phyloP scores from a whole-genome alignment of 2,797 vertebrate species.

The Pangasius krempfi region DNA sequence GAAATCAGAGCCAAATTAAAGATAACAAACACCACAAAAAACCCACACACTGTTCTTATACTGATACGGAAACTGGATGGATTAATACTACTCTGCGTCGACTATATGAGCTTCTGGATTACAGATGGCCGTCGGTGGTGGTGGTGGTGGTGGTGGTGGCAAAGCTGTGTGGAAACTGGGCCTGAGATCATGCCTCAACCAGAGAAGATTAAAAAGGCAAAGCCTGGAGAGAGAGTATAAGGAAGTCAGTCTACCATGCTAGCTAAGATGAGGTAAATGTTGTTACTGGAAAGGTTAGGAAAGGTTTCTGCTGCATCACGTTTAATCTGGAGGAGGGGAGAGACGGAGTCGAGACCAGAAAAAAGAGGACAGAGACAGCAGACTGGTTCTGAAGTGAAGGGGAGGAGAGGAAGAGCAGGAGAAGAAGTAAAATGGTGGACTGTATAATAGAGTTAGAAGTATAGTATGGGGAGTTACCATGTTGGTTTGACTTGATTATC shows the following conservation, averaged over 20 bases:
- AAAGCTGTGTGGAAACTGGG: constrained; percentile 45
- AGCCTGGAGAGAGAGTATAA: constrained; percentile 68
- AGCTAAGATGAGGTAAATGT: constrained; percentile 65
- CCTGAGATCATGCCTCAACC: constrained; percentile 64
- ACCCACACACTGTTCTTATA: not conserved
- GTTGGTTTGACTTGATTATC: constrained; percentile 1
- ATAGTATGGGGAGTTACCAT: not conserved
- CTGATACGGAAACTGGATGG: not conserved
- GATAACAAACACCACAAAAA: not conserved
- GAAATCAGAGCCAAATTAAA: not conserved
- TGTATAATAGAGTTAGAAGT: not conserved
- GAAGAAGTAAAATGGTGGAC: constrained; percentile 7
- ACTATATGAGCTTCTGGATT: not conserved
- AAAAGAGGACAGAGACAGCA: constrained; percentile 22
- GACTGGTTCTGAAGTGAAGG: constrained; percentile 26
- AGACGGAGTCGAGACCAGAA: constrained; percentile 8
- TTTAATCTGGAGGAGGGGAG: constrained; percentile 24
- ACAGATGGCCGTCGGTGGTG: not conserved
- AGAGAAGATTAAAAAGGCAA: constrained; percentile 62
- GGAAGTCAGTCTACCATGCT: constrained; percentile 76
- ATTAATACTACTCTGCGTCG: not conserved
- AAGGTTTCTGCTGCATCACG: constrained; percentile 64
- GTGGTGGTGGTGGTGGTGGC: not conserved
- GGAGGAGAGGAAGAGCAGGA: not conserved
- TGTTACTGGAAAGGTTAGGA: constrained; percentile 62